Percentiles rank a stretch among this genome's conserved stretches.
Conservation (phyloP, 2,797 vertebrate genomes). For the Crenichthys baileyi region DNA sequence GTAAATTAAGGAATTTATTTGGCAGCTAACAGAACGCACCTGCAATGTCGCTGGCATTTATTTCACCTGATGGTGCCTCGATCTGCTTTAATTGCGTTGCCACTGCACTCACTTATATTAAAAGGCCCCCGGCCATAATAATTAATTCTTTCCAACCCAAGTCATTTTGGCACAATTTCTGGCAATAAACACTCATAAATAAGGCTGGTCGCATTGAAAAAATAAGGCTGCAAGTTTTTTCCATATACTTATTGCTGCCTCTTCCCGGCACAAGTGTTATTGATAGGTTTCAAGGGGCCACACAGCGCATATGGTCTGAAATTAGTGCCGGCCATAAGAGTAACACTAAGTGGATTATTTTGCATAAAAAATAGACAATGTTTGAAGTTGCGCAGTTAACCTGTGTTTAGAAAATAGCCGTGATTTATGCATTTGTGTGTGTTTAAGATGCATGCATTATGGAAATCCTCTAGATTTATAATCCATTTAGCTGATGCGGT, state of each 20-base stretch:
- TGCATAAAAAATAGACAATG: constrained; percentile 98
- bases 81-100: constrained; percentile 97
- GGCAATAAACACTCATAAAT: constrained; percentile 99
- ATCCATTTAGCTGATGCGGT: constrained; percentile 99
- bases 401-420: constrained; percentile 98
- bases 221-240: constrained; percentile 87
- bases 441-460: constrained; percentile 98
- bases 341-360: constrained; percentile 99
- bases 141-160: constrained; percentile 97
- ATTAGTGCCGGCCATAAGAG: constrained; percentile 82
- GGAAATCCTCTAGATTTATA: constrained; percentile 99
- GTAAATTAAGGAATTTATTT: constrained; percentile 98
- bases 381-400: constrained; percentile 96
- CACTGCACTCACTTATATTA: constrained; percentile 99
- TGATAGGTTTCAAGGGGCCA: constrained; percentile 91
- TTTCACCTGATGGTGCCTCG: constrained; percentile 88
- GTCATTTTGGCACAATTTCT: constrained; percentile 99
- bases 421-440: constrained; percentile 95
- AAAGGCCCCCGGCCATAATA: constrained; percentile 93
- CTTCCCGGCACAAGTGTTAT: constrained; percentile 87
- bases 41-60: constrained; percentile 88
- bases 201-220: constrained; percentile 87
- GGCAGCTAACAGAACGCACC: constrained; percentile 95
- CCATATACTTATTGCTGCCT: constrained; percentile 88
- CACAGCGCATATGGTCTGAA: constrained; percentile 80